These are phyloP conservation scores for Dasypogon diadema DNA, from an alignment of 2,888 invertebrate genomes.

Conservation along the genomic window DNA sequence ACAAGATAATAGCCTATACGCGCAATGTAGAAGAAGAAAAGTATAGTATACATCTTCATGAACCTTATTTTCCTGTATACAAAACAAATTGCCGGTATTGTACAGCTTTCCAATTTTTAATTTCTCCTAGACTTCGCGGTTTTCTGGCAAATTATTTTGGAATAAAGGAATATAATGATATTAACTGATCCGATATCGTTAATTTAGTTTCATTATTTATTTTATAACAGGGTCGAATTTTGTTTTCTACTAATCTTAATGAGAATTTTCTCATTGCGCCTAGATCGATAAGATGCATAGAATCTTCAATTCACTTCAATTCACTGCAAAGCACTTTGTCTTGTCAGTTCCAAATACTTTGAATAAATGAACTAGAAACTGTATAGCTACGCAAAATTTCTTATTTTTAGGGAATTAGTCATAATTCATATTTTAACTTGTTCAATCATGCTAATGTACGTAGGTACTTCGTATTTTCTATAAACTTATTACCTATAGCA, in stretches of 20 bases:
- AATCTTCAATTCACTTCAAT: too few relatives aligned
- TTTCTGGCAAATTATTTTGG: constrained; percentile 54
- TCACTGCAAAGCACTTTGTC: too few relatives aligned
- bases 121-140: constrained; percentile 45
- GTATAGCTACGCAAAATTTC: too few relatives aligned
- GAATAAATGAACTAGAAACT: too few relatives aligned
- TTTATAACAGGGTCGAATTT: constrained; percentile 18
- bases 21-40: constrained; percentile 41
- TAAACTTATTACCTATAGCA: too few relatives aligned
- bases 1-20: too few relatives aligned
- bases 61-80: constrained; percentile 56
- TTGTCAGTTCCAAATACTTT: too few relatives aligned
- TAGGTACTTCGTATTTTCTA: too few relatives aligned
- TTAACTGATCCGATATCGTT: constrained; percentile 12
- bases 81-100: constrained; percentile 47
- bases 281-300: constrained; percentile 59
- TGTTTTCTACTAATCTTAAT: constrained; percentile 38
- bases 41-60: constrained; percentile 53
- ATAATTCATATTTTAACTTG: too few relatives aligned
- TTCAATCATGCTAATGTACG: too few relatives aligned
- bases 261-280: constrained; percentile 55
- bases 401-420: too few relatives aligned
- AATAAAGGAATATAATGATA: constrained; percentile 48
- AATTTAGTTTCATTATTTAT: constrained; percentile 1
- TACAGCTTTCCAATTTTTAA: too few relatives aligned